A percentile compares a stretch with the other conserved stretches of the same genome.
These are phyloP conservation scores for Heterodera schachtii DNA, from an alignment of 1,140 invertebrate genomes.

Conservation along the genomic window DNA sequence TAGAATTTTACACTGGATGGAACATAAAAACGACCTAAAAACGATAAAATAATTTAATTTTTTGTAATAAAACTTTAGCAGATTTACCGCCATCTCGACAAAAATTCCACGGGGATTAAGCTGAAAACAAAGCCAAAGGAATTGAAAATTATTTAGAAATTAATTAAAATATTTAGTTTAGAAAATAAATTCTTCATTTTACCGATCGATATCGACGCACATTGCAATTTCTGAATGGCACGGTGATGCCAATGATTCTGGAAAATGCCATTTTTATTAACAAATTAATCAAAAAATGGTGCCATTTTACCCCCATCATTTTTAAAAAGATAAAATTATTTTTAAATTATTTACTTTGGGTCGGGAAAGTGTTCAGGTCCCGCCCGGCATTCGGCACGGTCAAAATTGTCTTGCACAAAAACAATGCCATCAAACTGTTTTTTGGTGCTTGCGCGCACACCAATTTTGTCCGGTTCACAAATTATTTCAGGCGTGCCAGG, in stretches of 20 bases:
- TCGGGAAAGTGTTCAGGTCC: slow-evolving; percentile 63
- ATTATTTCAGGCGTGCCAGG: slow-evolving; percentile 65
- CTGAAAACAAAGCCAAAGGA: slow-evolving; percentile 41
- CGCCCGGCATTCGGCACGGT: slow-evolving; percentile 61
- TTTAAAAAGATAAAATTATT: not conserved
- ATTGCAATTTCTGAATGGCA: slow-evolving; percentile 64
- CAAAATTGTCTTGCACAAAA: slow-evolving; percentile 64
- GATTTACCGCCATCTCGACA: slow-evolving; percentile 59
- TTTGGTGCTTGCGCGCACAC: slow-evolving; percentile 63
- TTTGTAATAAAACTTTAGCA: not conserved
- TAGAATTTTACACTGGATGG: slow-evolving; percentile 49
- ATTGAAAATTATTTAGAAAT: not conserved
- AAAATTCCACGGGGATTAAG: slow-evolving; percentile 64
- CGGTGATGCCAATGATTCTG: slow-evolving; percentile 58
- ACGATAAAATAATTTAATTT: not conserved
- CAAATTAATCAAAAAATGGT: slow-evolving; percentile 5
- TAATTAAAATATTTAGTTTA: slow-evolving; percentile 2
- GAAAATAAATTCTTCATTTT: slow-evolving; percentile 25
- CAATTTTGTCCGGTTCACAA: slow-evolving; percentile 62
- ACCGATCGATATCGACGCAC: slow-evolving; percentile 64
- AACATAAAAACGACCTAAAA: slow-evolving; percentile 64
- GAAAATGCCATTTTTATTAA: not conserved
- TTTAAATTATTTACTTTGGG: slow-evolving; percentile 33
- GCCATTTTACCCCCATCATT: too few relatives aligned
- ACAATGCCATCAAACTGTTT: slow-evolving; percentile 65